Percentiles rank a stretch among this genome's conserved stretches.
phyloP scores from a whole-genome alignment of 92 coral and sea anemone species.

The Bergia puertoricense region DNA sequence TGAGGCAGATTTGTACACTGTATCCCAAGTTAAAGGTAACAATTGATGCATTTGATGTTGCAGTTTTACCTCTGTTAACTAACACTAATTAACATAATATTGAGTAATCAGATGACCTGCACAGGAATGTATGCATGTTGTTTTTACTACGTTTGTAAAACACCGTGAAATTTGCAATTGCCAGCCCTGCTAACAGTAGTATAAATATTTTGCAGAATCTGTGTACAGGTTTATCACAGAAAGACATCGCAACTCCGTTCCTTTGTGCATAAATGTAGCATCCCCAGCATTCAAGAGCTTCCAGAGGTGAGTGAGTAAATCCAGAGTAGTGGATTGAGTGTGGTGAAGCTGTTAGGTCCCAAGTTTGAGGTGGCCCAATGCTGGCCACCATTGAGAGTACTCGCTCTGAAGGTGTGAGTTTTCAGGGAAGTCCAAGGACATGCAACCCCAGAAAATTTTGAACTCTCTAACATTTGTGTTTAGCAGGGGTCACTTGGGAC shows the following conservation, averaged over 20 bases:
- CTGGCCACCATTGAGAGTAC: no score
- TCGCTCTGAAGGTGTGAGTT: no score
- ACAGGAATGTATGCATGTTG: background rate
- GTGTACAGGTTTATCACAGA: slow-evolving; percentile 89
- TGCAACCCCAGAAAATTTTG: no score
- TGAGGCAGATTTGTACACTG: slow-evolving; percentile 78
- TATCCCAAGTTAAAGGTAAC: slow-evolving; percentile 86
- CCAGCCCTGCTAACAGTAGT: background rate
- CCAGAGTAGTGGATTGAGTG: background rate
- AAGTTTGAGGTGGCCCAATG: no score
- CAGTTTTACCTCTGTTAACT: no score
- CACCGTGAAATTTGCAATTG: background rate
- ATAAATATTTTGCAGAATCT: slow-evolving; percentile 63
- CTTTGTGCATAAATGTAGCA: slow-evolving; percentile 94
- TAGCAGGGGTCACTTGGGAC: no score
- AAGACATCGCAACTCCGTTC: slow-evolving; percentile 85
- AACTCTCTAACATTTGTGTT: no score
- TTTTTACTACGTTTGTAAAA: background rate
- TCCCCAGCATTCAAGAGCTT: slow-evolving; percentile 98
- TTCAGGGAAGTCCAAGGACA: no score
- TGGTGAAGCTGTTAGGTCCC: background rate
- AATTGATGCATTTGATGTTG: background rate
- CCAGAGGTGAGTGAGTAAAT: slow-evolving; percentile 68
- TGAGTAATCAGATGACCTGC: no score
- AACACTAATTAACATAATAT: background rate